Base-by-base conservation (phyloP, 2,888 invertebrate species). In the Xylota sylvarum region DNA sequence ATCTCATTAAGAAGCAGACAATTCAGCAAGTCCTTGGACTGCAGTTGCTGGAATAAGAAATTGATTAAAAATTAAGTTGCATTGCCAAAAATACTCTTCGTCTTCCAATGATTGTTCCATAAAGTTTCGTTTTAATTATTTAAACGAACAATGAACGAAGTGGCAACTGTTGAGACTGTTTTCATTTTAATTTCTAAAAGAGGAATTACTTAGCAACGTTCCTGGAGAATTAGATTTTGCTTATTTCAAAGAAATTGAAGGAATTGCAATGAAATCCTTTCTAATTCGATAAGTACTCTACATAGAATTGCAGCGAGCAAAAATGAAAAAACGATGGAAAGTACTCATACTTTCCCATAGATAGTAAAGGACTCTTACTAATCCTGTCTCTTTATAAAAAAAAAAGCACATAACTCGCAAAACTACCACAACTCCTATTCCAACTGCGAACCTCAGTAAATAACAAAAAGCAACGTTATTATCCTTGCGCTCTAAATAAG, bases 401-500 rank as follows among this genome's bases (percentile, higher is more conserved):
- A n/a, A n/a, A n/a, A n/a, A n/a, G n/a, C n/a, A n/a, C n/a, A 1
- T 14, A 14, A 14, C 5, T 0, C 43, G 6, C 14, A n/a, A n/a
- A n/a, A 4, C 14, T 43, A n/a, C 10, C n/a, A 43, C 6, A n/a
- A 14, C 9, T 27, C 23, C 2, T 23, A 23, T 23, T 23, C 23
- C n/a, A n/a, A n/a, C n/a, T n/a, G n/a, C n/a, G n/a, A n/a, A 14
- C 52, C n/a, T 32, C 55, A 32, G 6, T 55, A 55, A 55, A 55
- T 32, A 58, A 2, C 10, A 14, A 56, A 56, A 17, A n/a, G 12
- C 56, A 35, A 5, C 5, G 27, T 12, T 50, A 30, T 35, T 58
- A 56, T 32, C 14, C 32, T 17, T 58, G 17, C 9, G 37, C 7
- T 19, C 10, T 37, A 4, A 19, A 58, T n/a, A 56, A 4, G 17